phyloP scores from a whole-genome alignment of 2,113 vertebrate genomes.

The Perca fluviatilis region DNA sequence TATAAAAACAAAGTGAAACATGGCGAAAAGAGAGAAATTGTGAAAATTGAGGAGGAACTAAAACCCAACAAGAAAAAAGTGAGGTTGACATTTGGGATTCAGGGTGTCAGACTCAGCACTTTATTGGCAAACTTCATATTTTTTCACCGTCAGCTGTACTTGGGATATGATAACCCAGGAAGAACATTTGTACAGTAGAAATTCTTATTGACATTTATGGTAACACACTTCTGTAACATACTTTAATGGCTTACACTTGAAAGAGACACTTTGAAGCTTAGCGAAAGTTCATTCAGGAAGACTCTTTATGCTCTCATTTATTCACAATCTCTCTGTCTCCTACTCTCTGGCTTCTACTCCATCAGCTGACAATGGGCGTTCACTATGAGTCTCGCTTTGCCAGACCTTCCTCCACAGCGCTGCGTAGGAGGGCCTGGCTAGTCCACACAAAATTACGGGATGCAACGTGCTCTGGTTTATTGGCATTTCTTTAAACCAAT shows the following conservation, averaged over 20 bases:
- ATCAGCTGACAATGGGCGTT: too few relatives aligned
- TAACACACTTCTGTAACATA: background rate
- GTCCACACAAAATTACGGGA: too few relatives aligned
- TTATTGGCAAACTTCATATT: slow-evolving; percentile 8
- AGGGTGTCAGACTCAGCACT: background rate
- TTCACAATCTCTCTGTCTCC: too few relatives aligned
- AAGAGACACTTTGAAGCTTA: background rate
- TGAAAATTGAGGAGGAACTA: slow-evolving; percentile 21
- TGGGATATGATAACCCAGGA: background rate
- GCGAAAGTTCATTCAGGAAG: too few relatives aligned
- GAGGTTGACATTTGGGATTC: slow-evolving; percentile 16
- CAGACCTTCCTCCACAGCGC: too few relatives aligned
- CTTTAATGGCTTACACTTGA: background rate
- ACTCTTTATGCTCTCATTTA: too few relatives aligned
- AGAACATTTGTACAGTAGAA: background rate
- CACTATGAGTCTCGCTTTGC: too few relatives aligned
- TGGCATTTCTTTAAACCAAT: too few relatives aligned
- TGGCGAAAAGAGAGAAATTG: background rate
- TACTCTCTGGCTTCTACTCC: too few relatives aligned
- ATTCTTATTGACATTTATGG: background rate
- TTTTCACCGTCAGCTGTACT: slow-evolving; percentile 4
- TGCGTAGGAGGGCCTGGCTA: too few relatives aligned
- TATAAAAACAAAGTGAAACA: background rate
- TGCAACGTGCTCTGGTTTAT: too few relatives aligned
- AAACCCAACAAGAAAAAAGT: slow-evolving; percentile 7